These are phyloP conservation scores for Caenorhabditis auriculariae DNA, from an alignment of 2,888 invertebrate genomes.

Conservation along the genomic window DNA sequence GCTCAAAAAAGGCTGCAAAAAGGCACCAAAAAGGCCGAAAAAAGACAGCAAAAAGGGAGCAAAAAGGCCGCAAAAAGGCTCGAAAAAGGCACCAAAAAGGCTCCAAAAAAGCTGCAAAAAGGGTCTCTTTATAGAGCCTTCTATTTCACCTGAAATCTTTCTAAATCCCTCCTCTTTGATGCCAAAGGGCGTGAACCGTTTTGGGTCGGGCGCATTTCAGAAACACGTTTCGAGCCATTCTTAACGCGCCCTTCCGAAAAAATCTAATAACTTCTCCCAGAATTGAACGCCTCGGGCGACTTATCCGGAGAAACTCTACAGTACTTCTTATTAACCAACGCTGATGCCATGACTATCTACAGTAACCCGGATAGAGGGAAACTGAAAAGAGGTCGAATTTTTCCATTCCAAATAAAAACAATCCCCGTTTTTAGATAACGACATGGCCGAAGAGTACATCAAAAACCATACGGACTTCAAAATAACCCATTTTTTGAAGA, in stretches of 20 bases:
- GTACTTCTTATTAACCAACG: slow-evolving; percentile 38
- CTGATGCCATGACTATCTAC: slow-evolving; percentile 31
- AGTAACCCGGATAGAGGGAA: slow-evolving; percentile 19
- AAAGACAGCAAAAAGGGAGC: no score
- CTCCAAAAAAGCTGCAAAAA: no score
- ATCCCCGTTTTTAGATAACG: slow-evolving; percentile 21
- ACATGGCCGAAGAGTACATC: slow-evolving; percentile 21
- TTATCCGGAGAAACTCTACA: slow-evolving; percentile 26
- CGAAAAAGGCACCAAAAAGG: no score
- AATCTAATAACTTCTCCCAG: slow-evolving; percentile 1
- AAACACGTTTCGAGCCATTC: no score
- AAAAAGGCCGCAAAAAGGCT: no score
- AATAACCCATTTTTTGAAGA: slow-evolving; percentile 30
- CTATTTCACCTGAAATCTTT: no score
- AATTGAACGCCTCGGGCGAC: slow-evolving; percentile 34
- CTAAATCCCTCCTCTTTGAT: no score
- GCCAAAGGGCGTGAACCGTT: no score
- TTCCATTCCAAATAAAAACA: slow-evolving; percentile 2
- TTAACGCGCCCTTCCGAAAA: not conserved
- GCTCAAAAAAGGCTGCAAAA: no score
- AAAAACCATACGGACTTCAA: slow-evolving; percentile 32
- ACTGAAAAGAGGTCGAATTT: slow-evolving; percentile 11
- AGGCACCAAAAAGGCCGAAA: no score
- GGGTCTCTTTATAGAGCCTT: no score
- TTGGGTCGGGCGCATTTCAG: no score